These are phyloP conservation scores for Spilosoma lubricipeda DNA, from an alignment of 2,888 invertebrate species.

Conservation along the genomic window DNA sequence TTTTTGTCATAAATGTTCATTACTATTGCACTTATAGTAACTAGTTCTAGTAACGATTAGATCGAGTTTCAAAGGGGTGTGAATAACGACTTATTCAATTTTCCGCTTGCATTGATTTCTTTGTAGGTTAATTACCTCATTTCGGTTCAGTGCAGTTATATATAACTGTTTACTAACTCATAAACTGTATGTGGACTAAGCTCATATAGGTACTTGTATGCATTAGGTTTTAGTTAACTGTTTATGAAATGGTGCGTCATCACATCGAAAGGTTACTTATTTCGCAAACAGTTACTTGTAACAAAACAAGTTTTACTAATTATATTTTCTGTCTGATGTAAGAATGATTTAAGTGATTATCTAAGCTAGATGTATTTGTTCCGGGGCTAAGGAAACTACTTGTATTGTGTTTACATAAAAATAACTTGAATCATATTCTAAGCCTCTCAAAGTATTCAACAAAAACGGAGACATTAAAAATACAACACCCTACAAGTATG, in stretches of 20 bases:
- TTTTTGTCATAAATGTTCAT: constrained; percentile 33
- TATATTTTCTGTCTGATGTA: background rate
- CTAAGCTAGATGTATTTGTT: background rate
- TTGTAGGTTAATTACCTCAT: constrained; percentile 22
- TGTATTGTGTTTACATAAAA: background rate
- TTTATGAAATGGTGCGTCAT: constrained; percentile 1
- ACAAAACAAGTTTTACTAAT: background rate
- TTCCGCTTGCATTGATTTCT: constrained; percentile 46
- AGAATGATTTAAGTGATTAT: background rate
- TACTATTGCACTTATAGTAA: constrained; percentile 56
- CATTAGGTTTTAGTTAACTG: constrained; percentile 2
- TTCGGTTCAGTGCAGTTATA: constrained; percentile 7
- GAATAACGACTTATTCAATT: constrained; percentile 53
- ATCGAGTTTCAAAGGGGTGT: constrained; percentile 64
- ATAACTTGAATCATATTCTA: background rate
- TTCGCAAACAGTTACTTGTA: background rate
- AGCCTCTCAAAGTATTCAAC: too few relatives aligned
- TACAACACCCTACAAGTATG: too few relatives aligned
- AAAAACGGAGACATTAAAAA: background rate
- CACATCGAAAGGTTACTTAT: background rate
- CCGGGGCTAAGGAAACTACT: background rate
- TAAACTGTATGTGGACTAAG: background rate
- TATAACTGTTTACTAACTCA: constrained; percentile 2
- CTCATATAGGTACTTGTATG: constrained; percentile 1
- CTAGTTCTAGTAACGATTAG: constrained; percentile 55